Conservation (phyloP, 2,797 vertebrate genomes). For the Rousettus madagascariensis region DNA sequence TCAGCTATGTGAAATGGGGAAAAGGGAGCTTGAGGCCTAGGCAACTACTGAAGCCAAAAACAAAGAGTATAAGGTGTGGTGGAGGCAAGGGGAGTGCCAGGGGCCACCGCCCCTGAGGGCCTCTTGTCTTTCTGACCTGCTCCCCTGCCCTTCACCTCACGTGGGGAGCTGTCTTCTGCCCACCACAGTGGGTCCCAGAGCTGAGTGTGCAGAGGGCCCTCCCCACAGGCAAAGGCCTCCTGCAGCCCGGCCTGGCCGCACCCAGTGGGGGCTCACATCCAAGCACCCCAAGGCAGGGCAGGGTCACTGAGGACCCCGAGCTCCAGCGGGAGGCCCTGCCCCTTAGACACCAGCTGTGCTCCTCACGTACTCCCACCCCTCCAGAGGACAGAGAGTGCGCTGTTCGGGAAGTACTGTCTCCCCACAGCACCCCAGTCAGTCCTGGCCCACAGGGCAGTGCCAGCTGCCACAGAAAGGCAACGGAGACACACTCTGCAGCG, state of each 20-base stretch:
- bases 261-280: neutral
- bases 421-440: neutral
- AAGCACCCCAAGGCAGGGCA: neutral
- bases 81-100: neutral
- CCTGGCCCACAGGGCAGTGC: neutral
- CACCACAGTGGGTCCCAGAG: neutral
- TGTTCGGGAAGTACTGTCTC: neutral
- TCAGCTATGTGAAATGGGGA: neutral
- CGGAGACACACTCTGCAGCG: neutral
- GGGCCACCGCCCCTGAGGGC: neutral
- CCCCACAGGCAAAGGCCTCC: neutral
- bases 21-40: neutral
- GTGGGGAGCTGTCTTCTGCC: neutral
- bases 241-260: neutral
- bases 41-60: neutral
- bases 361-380: neutral
- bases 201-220: neutral
- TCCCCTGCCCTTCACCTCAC: neutral
- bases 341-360: neutral
- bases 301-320: neutral
- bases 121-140: neutral
- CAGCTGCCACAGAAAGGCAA: neutral
- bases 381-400: neutral
- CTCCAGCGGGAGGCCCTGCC: neutral
- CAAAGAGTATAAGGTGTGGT: neutral